A percentile compares a stretch with the other conserved stretches of the same genome.
phyloP scores from a whole-genome alignment of 2,113 vertebrate species.

The Hemicordylus capensis region DNA sequence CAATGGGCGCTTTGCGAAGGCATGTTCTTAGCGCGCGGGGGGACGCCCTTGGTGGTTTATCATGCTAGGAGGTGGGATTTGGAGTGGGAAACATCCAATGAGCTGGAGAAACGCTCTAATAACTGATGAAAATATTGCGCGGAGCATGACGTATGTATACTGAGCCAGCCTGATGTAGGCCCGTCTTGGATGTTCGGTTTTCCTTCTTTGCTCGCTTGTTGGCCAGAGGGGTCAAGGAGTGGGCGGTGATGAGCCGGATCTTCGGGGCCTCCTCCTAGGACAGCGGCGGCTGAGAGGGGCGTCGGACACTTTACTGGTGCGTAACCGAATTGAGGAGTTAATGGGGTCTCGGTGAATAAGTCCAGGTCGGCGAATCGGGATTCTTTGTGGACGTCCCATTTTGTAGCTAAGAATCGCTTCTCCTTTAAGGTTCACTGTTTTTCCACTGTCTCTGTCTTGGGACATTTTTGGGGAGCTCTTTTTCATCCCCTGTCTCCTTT shows the following conservation, averaged over 20 bases:
- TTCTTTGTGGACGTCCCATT: too few relatives aligned
- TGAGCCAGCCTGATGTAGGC: too few relatives aligned
- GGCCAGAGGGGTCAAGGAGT: background rate
- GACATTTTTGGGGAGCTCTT: too few relatives aligned
- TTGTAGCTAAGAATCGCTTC: too few relatives aligned
- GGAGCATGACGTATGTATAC: background rate
- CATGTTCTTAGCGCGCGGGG: rapidly evolving
- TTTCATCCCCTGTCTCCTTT: too few relatives aligned
- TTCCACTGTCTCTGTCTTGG: too few relatives aligned
- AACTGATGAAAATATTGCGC: background rate
- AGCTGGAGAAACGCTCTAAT: background rate
- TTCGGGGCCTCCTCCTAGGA: background rate
- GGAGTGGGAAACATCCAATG: background rate
- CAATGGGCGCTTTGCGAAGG: rapidly evolving
- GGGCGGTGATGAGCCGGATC: background rate
- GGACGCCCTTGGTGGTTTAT: too few relatives aligned
- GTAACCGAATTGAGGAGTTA: background rate
- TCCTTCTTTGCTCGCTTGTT: background rate
- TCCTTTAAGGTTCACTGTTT: too few relatives aligned
- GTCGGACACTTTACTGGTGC: conserved; percentile 12
- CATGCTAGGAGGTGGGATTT: background rate
- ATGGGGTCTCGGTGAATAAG: too few relatives aligned
- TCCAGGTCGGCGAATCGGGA: background rate
- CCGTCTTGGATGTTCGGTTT: background rate
- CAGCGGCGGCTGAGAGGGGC: background rate